Base-by-base conservation (phyloP, 2,797 vertebrate genomes). In the Fundulus diaphanus region DNA sequence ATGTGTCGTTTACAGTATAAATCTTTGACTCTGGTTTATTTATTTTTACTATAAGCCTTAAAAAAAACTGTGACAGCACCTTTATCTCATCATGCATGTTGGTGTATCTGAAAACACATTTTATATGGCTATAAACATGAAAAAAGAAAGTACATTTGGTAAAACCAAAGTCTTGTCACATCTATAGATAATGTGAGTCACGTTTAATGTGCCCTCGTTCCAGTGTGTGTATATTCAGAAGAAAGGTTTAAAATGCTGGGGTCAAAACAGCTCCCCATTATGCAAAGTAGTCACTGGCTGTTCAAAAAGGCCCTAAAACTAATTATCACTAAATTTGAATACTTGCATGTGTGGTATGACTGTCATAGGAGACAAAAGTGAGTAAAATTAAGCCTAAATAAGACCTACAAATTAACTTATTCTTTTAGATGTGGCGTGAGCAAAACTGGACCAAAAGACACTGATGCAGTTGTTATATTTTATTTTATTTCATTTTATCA, bases 1-100 rank as follows among this genome's bases (percentile, higher is more conserved):
- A 66, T 78, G 33, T 66, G 54, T 69, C 65, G 33, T 27, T 8
- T 63, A 57, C 54, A n/a, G 61, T 80, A 80, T 57, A 24, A 20
- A 76, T 76, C 61, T 27, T 59, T 67, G 6, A 2, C 35, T n/a
- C 27, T 31, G 8, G 66, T 68, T 13, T 51, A 20, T 20, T 69
- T 33, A 69, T 33, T 51, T 33, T n/a, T 40, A 37, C 20, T 40
- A 40, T 20, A 63, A 24, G 35, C 37, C 18, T 35, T n/a, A n/a
- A 37, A 63, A 63, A 8, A 18, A 35, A 11, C 59, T 37, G 33
- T 37, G 5, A 52, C 1, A 52, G 51, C n/a, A 24, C n/a, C 22
- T 5, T 51, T 52, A 52, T 52, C 33, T 63, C 33, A 22, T 37
- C 33, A 37, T 63, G 31, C 35, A 65, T 40, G 24, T n/a, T n/a